phyloP scores from a whole-genome alignment of 2,797 vertebrate genomes.

The Morus bassanus region DNA sequence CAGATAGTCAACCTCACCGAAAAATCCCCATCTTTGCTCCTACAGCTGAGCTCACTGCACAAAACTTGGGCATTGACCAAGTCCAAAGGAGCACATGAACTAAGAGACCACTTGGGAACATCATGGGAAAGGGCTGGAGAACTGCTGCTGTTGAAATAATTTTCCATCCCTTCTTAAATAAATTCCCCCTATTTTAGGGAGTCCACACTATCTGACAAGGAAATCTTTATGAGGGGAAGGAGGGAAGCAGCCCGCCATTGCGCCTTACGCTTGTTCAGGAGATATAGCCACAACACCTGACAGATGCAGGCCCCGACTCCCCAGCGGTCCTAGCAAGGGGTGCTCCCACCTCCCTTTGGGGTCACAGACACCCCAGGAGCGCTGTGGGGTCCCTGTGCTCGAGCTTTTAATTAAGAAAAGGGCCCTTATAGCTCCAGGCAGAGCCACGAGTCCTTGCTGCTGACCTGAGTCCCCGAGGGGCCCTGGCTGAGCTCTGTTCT shows the following conservation, averaged over 20 bases:
- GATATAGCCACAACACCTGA: not conserved
- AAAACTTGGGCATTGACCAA: not conserved
- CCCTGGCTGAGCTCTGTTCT: not conserved
- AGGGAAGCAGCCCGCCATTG: not conserved
- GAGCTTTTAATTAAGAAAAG: not conserved
- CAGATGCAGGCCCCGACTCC: fast-evolving
- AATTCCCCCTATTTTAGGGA: fast-evolving
- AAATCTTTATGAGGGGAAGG: not conserved
- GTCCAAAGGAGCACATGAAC: not conserved
- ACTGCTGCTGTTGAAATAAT: fast-evolving
- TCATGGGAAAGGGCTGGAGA: not conserved
- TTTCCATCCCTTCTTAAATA: fast-evolving
- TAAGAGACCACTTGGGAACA: fast-evolving
- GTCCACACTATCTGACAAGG: not conserved
- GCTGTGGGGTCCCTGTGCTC: fast-evolving
- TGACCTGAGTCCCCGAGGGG: too few species aligned
- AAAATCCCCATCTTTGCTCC: fast-evolving
- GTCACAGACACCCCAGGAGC: not conserved
- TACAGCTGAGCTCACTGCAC: not conserved
- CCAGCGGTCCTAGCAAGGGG: not conserved
- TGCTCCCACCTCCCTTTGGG: not conserved
- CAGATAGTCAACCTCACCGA: fast-evolving
- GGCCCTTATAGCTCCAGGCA: too few species aligned
- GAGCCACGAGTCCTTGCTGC: not conserved
- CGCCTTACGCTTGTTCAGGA: fast-evolving